A percentile compares a stretch with the other conserved stretches of the same genome.
phyloP scores from a whole-genome alignment of 2,888 invertebrate species.

The Troides helena region DNA sequence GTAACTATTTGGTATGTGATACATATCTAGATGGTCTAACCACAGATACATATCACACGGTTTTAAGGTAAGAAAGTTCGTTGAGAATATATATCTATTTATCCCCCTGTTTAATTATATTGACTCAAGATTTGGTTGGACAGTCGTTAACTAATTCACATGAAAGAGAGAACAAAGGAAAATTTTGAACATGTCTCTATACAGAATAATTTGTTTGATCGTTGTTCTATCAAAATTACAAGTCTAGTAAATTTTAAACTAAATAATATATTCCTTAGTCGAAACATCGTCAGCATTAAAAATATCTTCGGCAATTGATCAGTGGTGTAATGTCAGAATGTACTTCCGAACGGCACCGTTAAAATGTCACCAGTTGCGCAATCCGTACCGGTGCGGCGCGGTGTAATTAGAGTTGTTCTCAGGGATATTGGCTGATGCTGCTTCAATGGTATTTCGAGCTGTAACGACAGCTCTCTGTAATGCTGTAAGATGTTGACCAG shows the following conservation, averaged over 20 bases:
- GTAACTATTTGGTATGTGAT: too few relatives aligned
- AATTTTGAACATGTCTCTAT: too few relatives aligned
- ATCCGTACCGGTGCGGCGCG: conserved; percentile 38
- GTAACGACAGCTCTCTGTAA: neutral
- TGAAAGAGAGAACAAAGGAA: too few relatives aligned
- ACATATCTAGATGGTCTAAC: too few relatives aligned
- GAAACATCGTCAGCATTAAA: neutral
- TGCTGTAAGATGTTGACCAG: neutral
- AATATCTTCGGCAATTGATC: neutral
- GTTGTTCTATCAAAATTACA: too few relatives aligned
- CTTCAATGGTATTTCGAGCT: conserved; percentile 33
- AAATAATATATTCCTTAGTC: conserved; percentile 6
- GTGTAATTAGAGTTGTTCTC: conserved; percentile 57
- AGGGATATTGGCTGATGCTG: conserved; percentile 46
- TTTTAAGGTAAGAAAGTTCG: too few relatives aligned
- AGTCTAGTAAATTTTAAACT: neutral
- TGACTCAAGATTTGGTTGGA: too few relatives aligned
- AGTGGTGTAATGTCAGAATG: conserved; percentile 11
- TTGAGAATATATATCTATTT: too few relatives aligned
- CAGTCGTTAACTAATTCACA: too few relatives aligned
- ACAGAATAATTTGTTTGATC: too few relatives aligned
- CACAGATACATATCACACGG: too few relatives aligned
- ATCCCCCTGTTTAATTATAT: too few relatives aligned
- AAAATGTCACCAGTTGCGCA: conserved; percentile 46
- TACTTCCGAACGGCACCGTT: conserved; percentile 32